A percentile compares a stretch with the other conserved stretches of the same genome.
Evolutionary conservation across 2,888 invertebrate genomes (phyloP).

Genomic region (Tetheella fluctuosa): DNA sequence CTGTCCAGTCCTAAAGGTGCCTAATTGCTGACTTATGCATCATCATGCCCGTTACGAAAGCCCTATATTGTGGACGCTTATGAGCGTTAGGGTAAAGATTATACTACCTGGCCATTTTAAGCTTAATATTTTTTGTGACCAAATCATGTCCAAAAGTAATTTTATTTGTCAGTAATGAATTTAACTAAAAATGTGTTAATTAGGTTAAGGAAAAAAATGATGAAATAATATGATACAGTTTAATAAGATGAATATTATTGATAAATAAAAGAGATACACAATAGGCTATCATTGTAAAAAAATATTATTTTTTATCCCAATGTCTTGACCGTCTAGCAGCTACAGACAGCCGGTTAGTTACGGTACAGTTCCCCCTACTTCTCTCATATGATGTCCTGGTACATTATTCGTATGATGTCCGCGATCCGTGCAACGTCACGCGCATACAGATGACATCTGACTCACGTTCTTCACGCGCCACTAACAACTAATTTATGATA

Average conservation of each 20-base stretch:
- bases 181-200: too few relatives aligned
- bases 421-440: constrained; percentile 45
- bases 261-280: too few relatives aligned
- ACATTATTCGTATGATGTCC: constrained; percentile 12
- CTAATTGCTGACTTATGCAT: constrained; percentile 43
- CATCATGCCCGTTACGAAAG: constrained; percentile 48
- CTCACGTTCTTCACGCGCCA: constrained; percentile 80
- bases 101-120: not conserved
- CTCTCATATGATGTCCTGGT: not conserved
- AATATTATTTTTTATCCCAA: not conserved
- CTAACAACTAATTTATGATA: constrained; percentile 80
- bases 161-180: not conserved
- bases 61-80: constrained; percentile 40
- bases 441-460: constrained; percentile 62
- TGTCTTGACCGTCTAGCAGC: not conserved
- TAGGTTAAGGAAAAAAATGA: too few relatives aligned
- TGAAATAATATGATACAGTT: too few relatives aligned
- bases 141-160: not conserved
- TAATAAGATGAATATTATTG: too few relatives aligned
- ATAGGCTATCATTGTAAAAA: too few relatives aligned
- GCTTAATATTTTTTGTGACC: too few relatives aligned
- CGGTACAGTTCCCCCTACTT: not conserved
- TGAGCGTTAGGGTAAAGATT: constrained; percentile 38
- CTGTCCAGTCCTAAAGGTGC: constrained; percentile 21
- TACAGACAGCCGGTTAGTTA: too few relatives aligned